phyloP scores from a whole-genome alignment of 2,113 vertebrate species.

The Rhinoptilus africanus region DNA sequence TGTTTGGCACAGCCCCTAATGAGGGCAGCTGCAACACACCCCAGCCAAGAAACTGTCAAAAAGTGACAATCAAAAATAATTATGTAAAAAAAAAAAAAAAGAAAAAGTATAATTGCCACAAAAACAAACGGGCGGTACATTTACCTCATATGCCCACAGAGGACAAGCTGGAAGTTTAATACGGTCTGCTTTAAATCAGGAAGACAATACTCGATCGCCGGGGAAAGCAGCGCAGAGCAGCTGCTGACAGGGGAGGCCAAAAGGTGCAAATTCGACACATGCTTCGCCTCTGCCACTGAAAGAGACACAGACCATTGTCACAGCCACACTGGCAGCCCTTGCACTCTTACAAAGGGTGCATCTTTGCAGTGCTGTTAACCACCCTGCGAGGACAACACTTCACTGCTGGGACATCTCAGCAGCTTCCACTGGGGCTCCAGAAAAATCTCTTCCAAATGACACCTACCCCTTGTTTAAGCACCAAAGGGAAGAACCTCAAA shows the following conservation, averaged over 20 bases:
- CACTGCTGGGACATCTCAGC: not conserved
- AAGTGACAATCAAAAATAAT: not conserved
- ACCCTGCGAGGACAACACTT: fast-evolving
- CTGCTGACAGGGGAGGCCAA: not conserved
- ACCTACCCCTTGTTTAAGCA: no score
- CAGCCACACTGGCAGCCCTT: not conserved
- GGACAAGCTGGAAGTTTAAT: not conserved
- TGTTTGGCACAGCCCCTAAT: conserved; percentile 4
- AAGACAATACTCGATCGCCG: not conserved
- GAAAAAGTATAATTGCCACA: not conserved
- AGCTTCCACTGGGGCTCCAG: not conserved
- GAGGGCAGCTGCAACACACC: conserved; percentile 22
- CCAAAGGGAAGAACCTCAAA: not conserved
- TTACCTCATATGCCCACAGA: not conserved
- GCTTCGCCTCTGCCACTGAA: not conserved
- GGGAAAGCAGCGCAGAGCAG: not conserved
- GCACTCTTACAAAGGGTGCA: fast-evolving
- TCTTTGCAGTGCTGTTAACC: not conserved
- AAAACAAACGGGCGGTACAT: not conserved
- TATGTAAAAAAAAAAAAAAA: not conserved
- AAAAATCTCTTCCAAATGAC: not conserved
- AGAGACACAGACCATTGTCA: not conserved
- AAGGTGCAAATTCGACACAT: not conserved
- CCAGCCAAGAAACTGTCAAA: conserved; percentile 36
- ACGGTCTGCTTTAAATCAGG: not conserved